Evolutionary conservation across 1,140 invertebrate genomes (phyloP).

Genomic region (Bacillus rossius): DNA sequence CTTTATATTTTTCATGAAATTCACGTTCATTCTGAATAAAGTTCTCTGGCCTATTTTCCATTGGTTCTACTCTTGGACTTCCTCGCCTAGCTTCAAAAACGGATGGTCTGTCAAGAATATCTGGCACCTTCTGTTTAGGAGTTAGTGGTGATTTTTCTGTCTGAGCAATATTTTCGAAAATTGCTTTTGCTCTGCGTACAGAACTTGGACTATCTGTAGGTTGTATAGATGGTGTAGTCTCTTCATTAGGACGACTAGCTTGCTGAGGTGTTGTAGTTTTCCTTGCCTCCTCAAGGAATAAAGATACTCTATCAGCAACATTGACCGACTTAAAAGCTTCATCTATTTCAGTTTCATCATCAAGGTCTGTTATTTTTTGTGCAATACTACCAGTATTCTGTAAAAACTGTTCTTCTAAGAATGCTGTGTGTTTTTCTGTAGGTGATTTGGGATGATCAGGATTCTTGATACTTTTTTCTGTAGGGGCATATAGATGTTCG

Average conservation of each 20-base stretch:
- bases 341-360: constrained; percentile 35
- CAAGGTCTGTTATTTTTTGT: constrained; percentile 25
- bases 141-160: constrained; percentile 10
- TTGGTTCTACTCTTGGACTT: not conserved
- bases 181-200: constrained; percentile 55
- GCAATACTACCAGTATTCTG: not conserved
- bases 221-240: constrained; percentile 30
- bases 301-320: constrained; percentile 49
- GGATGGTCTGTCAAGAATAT: constrained; percentile 45
- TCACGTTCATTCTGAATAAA: constrained; percentile 8
- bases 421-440: not conserved
- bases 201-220: constrained; percentile 49
- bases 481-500: not conserved
- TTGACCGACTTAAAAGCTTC: constrained; percentile 32
- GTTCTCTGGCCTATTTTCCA: too few relatives aligned
- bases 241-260: constrained; percentile 28
- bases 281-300: constrained; percentile 49
- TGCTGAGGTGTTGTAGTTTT: constrained; percentile 42
- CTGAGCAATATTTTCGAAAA: constrained; percentile 58
- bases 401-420: not conserved
- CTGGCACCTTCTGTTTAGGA: constrained; percentile 16
- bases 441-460: not conserved
- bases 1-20: too few relatives aligned
- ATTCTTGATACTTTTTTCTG: not conserved
- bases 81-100: constrained; percentile 34